A percentile compares a stretch with the other conserved stretches of the same genome.
phyloP scores from a whole-genome alignment of 2,888 invertebrate genomes.

The Dusona sp. region DNA sequence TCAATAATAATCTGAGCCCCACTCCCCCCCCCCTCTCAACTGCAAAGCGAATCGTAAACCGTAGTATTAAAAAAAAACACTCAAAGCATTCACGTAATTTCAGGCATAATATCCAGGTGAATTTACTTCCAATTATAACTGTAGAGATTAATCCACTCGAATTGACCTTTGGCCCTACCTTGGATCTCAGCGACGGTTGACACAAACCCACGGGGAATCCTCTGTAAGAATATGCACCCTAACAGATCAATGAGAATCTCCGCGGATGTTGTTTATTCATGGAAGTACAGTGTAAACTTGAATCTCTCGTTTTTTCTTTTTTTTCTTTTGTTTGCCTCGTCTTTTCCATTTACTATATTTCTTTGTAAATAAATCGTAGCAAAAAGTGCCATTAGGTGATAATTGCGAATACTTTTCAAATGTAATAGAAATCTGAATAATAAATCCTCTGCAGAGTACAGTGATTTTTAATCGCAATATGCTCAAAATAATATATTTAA shows the following conservation, averaged over 20 bases:
- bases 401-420: background rate
- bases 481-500: background rate
- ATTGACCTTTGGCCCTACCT: background rate
- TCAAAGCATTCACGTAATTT: background rate
- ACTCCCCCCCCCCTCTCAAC: background rate
- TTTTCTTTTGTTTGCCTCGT: background rate
- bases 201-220: conserved; percentile 14
- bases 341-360: background rate
- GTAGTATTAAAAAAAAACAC: background rate
- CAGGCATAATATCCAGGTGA: background rate
- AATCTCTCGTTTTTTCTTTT: background rate
- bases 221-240: conserved; percentile 1
- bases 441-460: background rate
- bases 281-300: background rate
- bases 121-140: background rate
- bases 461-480: background rate
- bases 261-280: conserved; percentile 9
- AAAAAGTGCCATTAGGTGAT: background rate
- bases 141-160: background rate
- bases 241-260: background rate
- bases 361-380: background rate
- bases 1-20: background rate
- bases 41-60: background rate
- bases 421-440: background rate
- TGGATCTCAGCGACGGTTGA: background rate